Percentiles rank a stretch among this genome's conserved stretches.
Conservation (phyloP, 2,888 invertebrate genomes). For the Chrysolina americana region DNA sequence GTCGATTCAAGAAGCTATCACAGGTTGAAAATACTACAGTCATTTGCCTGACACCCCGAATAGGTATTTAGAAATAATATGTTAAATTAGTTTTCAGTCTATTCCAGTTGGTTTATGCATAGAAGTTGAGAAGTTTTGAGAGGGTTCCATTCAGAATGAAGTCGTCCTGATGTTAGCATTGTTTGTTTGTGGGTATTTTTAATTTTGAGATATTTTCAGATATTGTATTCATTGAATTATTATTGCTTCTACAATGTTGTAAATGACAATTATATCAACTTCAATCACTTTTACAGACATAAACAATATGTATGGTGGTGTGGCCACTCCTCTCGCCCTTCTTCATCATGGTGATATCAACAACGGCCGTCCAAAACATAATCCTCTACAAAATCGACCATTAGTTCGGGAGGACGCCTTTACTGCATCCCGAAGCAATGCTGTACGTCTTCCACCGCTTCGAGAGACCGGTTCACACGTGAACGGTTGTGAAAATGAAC, state of each 20-base stretch:
- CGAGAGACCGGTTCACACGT: slow-evolving; percentile 71
- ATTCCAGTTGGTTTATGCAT: too few relatives aligned
- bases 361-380: slow-evolving; percentile 72
- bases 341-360: slow-evolving; percentile 71
- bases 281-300: slow-evolving; percentile 58
- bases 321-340: slow-evolving; percentile 80
- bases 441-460: slow-evolving; percentile 73
- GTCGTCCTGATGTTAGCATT: too few relatives aligned
- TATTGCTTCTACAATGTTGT: not conserved
- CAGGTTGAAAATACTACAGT: too few relatives aligned
- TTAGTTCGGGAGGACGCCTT: slow-evolving; percentile 64
- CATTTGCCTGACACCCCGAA: too few relatives aligned
- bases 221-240: too few relatives aligned
- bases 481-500: slow-evolving; percentile 75
- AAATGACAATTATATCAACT: not conserved
- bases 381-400: slow-evolving; percentile 61
- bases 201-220: too few relatives aligned
- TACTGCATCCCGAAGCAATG: slow-evolving; percentile 61
- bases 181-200: too few relatives aligned
- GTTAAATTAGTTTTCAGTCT: too few relatives aligned
- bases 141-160: too few relatives aligned
- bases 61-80: too few relatives aligned
- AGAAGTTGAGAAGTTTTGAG: too few relatives aligned
- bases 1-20: too few relatives aligned
- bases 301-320: slow-evolving; percentile 78